These are phyloP conservation scores for Neodon shergylaensis DNA, from an alignment of 2,113 vertebrate genomes.

Conservation along the genomic window DNA sequence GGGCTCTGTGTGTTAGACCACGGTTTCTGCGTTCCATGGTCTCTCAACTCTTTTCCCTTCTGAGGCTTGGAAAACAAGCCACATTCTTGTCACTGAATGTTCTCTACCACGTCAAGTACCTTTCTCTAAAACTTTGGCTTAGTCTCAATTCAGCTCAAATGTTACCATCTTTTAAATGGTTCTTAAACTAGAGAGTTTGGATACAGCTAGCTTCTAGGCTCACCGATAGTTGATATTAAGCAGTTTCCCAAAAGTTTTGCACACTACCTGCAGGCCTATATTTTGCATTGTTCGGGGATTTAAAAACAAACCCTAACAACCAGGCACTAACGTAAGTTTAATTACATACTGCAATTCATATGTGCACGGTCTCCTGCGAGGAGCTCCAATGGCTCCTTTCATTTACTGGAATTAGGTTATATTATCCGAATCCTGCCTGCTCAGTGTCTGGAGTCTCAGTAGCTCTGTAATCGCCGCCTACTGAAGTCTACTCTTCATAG, in stretches of 20 bases:
- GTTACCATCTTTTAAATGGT: not conserved
- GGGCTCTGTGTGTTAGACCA: not conserved
- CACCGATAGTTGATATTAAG: not conserved
- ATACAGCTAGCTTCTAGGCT: not conserved
- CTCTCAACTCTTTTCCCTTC: not conserved
- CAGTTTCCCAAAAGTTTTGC: not conserved
- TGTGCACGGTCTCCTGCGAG: not conserved
- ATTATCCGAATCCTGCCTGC: not conserved
- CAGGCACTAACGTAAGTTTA: conserved; percentile 42
- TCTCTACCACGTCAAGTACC: not conserved
- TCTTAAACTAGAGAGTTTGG: not conserved
- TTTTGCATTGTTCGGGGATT: not conserved
- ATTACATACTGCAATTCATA: conserved; percentile 50
- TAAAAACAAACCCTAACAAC: conserved; percentile 22
- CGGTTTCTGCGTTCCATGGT: not conserved
- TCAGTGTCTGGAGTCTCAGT: not conserved
- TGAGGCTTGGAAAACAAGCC: not conserved
- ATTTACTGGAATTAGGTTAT: conserved; percentile 21
- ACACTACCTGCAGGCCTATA: not conserved
- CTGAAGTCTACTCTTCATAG: not conserved
- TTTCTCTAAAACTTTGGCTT: conserved; percentile 24
- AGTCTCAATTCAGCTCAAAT: not conserved
- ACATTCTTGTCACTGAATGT: not conserved
- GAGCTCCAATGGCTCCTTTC: not conserved
- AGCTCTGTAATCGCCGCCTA: not conserved